phyloP scores from a whole-genome alignment of 2,888 invertebrate genomes.

The Drosophila ochracea region DNA sequence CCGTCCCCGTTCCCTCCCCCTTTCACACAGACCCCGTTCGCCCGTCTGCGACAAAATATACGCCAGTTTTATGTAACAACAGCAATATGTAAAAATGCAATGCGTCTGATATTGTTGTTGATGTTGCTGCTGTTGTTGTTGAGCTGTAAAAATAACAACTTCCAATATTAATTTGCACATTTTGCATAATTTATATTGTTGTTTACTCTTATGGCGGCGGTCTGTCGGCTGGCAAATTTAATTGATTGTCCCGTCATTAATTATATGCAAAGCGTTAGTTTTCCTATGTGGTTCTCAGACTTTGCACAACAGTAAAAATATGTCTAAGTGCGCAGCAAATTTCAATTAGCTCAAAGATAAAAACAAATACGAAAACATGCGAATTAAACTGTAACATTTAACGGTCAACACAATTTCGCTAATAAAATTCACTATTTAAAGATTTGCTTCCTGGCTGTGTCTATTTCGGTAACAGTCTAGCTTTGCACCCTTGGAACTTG shows the following conservation, averaged over 20 bases:
- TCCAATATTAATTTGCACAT: slow-evolving; percentile 62
- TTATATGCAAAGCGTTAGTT: slow-evolving; percentile 61
- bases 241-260: slow-evolving; percentile 74
- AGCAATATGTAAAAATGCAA: slow-evolving; percentile 30
- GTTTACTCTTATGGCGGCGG: slow-evolving; percentile 28
- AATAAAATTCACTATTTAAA: background rate
- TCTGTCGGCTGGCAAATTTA: slow-evolving; percentile 46
- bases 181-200: slow-evolving; percentile 73
- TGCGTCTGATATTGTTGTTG: slow-evolving; percentile 2
- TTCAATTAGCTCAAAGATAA: slow-evolving; percentile 38
- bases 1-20: slow-evolving; percentile 8
- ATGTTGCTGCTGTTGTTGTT: slow-evolving; percentile 14
- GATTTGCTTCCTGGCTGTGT: background rate
- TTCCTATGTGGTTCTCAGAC: slow-evolving; percentile 46
- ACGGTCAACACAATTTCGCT: background rate
- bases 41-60: slow-evolving; percentile 36
- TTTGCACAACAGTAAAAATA: slow-evolving; percentile 12
- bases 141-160: slow-evolving; percentile 54
- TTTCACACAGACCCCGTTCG: slow-evolving; percentile 14
- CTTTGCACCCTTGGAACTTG: background rate
- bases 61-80: slow-evolving; percentile 52
- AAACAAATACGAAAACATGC: slow-evolving; percentile 40
- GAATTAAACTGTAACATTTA: slow-evolving; percentile 39
- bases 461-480: background rate
- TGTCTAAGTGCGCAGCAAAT: slow-evolving; percentile 56